Percentiles rank a stretch among this genome's conserved stretches.
Evolutionary conservation across 1,140 invertebrate species (phyloP).

Genomic region (Ceratosolen fusciceps): DNA sequence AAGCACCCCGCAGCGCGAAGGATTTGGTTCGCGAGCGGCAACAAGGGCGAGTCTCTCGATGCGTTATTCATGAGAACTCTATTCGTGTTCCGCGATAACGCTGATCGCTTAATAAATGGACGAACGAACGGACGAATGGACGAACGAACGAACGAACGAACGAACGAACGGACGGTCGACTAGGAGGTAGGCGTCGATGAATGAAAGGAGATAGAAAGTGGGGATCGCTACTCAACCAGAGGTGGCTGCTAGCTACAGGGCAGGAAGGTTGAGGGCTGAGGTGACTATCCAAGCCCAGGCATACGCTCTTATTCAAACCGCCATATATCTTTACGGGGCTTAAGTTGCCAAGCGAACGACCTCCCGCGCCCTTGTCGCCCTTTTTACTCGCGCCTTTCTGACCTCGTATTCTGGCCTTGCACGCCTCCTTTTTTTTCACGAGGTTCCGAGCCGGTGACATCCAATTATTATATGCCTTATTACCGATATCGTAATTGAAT

Average conservation of each 20-base stretch:
- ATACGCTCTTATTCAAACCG: slow-evolving; percentile 66
- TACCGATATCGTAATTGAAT: background rate
- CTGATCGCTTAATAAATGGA: slow-evolving; percentile 71
- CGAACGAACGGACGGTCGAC: too few species aligned
- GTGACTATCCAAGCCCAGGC: slow-evolving; percentile 18
- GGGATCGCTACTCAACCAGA: too few species aligned
- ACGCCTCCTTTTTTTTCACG: background rate
- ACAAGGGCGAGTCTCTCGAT: slow-evolving; percentile 60
- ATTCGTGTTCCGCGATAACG: slow-evolving; percentile 67
- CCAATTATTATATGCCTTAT: background rate
- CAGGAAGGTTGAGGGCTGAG: slow-evolving; percentile 24
- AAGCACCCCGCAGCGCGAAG: slow-evolving; percentile 64
- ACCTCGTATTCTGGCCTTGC: background rate
- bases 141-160: background rate
- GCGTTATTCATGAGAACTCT: slow-evolving; percentile 70
- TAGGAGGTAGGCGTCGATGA: too few species aligned
- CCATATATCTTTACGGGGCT: slow-evolving; percentile 65
- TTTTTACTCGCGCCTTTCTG: slow-evolving; percentile 27
- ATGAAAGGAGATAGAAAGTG: background rate
- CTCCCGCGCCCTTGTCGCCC: slow-evolving; percentile 3
- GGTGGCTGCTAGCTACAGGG: too few species aligned
- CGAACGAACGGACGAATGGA: slow-evolving; percentile 35
- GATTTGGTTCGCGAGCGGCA: slow-evolving; percentile 38
- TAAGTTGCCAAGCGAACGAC: slow-evolving; percentile 59
- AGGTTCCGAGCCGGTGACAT: background rate